phyloP scores from a whole-genome alignment of 2,888 invertebrate species.

The Zelleria hepariella region DNA sequence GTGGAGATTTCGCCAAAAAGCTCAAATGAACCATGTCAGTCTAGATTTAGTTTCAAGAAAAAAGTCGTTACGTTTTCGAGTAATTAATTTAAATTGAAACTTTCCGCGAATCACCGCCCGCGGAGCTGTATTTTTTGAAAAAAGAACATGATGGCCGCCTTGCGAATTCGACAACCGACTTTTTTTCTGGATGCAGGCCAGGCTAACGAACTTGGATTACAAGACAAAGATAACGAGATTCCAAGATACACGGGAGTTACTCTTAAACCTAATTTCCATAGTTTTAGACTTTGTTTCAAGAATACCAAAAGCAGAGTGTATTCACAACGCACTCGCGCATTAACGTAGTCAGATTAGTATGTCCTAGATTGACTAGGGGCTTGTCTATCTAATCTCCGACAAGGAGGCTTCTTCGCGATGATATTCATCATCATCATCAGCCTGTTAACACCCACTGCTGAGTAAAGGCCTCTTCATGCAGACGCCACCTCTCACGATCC shows the following conservation, averaged over 20 bases:
- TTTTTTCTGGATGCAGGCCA: constrained; percentile 1
- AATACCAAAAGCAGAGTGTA: no score
- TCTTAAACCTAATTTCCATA: background rate
- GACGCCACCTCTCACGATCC: no score
- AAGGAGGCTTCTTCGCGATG: no score
- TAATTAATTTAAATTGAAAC: constrained; percentile 17
- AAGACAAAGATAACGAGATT: background rate
- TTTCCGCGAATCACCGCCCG: background rate
- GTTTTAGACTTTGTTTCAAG: no score
- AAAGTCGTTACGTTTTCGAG: constrained; percentile 23
- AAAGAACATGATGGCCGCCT: background rate
- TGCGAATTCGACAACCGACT: background rate
- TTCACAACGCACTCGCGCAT: no score
- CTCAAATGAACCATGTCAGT: constrained; percentile 25
- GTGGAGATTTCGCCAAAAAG: constrained; percentile 24
- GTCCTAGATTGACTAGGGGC: no score
- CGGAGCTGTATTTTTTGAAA: background rate
- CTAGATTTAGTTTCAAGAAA: constrained; percentile 20
- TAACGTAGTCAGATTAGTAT: no score
- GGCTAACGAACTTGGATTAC: background rate
- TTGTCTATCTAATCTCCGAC: no score
- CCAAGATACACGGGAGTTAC: background rate
- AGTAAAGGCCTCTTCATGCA: no score
- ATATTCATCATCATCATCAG: no score
- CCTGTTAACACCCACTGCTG: no score